A percentile compares a stretch with the other conserved stretches of the same genome.
Evolutionary conservation across 2,888 invertebrate genomes (phyloP).

Genomic region (Cheilosia vulpina): DNA sequence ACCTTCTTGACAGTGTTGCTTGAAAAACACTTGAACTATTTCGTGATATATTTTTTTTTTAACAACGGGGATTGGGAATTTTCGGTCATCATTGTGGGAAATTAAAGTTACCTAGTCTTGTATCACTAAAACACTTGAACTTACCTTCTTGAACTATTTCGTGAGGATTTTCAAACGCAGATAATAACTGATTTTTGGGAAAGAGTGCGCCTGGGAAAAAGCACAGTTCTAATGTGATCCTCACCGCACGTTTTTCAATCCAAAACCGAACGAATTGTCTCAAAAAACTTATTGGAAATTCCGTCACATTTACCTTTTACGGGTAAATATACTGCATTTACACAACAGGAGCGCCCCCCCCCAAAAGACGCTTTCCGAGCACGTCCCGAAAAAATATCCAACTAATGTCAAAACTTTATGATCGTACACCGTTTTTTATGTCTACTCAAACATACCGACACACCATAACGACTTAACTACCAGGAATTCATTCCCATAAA

Average conservation of each 20-base stretch:
- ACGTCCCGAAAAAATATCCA: constrained; percentile 52
- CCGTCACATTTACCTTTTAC: constrained; percentile 44
- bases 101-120: no score
- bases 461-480: constrained; percentile 21
- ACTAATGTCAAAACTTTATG: constrained; percentile 63
- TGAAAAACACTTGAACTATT: no score
- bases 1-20: no score
- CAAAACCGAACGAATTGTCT: neutral
- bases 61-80: no score
- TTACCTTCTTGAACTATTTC: no score
- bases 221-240: no score
- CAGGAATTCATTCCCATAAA: constrained; percentile 54
- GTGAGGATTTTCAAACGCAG: no score
- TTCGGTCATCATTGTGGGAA: no score
- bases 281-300: constrained; percentile 39
- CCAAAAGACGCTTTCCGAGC: constrained; percentile 16
- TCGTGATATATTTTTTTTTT: no score
- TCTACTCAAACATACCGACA: constrained; percentile 42
- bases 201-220: no score
- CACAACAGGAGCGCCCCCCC: constrained; percentile 12
- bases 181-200: no score
- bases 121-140: no score
- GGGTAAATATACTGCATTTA: constrained; percentile 37
- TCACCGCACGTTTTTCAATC: neutral
- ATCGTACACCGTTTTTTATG: constrained; percentile 56